Base-by-base conservation (phyloP, 1,140 invertebrate species). In the Samia ricini region DNA sequence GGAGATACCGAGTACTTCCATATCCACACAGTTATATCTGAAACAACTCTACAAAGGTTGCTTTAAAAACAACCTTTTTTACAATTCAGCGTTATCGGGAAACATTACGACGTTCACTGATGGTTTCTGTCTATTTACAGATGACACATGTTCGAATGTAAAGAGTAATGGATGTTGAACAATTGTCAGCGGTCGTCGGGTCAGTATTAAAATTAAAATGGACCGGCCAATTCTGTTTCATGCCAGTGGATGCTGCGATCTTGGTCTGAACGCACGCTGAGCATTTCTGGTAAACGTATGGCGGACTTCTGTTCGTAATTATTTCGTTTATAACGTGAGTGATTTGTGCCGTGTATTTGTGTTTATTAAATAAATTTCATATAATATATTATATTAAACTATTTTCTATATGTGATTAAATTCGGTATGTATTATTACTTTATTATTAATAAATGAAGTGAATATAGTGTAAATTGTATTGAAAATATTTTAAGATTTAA, bases 171-270 rank as follows among this genome's bases (percentile, higher is more conserved):
- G 4, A 42, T 42, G 1, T 10, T 42, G 10, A 42, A 42, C 4
- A 42, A 15, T 1, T 1, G 33, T 0, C 0, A 4, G 1, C n/a
- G 4, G 33, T 42, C 33, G 33, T 12, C 33, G 12, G 33, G 33
- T 42, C 33, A 12, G 33, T 42, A 12, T 15, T 42, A 42, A 42
- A 42, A 42, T 42, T 42, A 42, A 24, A 55, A 55, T 55, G 52
- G 52, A 23, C 52, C 21, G 21, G 62, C 68, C 65, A 72, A 70
- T 66, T 71, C 61, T 65, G 52, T 55, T 23, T 55, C 20, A 22
- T 10, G 65, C 60, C 74, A 83, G 78, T 83, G 77, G 80, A 83
- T 77, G 78, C 80, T 83, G 80, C 24, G 77, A 67, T 29, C 59
- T 64, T 61, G 72, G 2, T 56, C 57, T 29, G 68, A 55, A 52